These are phyloP conservation scores for Lepisosteus oculatus DNA, from an alignment of 2,113 vertebrate species.

Conservation along the genomic window DNA sequence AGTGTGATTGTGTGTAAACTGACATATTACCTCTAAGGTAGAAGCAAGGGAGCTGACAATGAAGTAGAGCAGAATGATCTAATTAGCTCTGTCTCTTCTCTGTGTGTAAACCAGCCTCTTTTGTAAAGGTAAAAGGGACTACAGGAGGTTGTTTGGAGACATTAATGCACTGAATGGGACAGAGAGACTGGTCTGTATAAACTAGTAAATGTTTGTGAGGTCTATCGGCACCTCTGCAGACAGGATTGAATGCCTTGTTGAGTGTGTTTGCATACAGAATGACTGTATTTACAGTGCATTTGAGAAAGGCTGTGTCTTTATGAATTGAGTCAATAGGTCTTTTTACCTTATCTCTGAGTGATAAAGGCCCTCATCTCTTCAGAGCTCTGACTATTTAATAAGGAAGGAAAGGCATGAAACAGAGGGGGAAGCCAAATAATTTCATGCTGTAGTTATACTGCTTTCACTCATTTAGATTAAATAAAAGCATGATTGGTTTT, in stretches of 20 bases:
- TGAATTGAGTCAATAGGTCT: conserved; percentile 68
- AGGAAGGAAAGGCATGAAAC: conserved; percentile 37
- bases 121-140: too few relatives aligned
- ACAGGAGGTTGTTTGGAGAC: too few relatives aligned
- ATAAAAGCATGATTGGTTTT: conserved; percentile 24
- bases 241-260: conserved; percentile 23
- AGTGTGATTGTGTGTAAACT: too few relatives aligned
- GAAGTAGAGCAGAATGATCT: too few relatives aligned
- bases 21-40: too few relatives aligned
- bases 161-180: too few relatives aligned
- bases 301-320: conserved; percentile 47
- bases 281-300: conserved; percentile 64
- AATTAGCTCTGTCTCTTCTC: too few relatives aligned
- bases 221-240: too few relatives aligned
- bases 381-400: conserved; percentile 56
- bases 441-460: conserved; percentile 56
- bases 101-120: too few relatives aligned
- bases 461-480: conserved; percentile 51
- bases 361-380: conserved; percentile 61
- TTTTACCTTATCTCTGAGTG: conserved; percentile 59
- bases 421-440: conserved; percentile 49
- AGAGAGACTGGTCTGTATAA: too few relatives aligned
- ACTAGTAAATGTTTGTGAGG: too few relatives aligned
- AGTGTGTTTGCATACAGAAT: conserved; percentile 64
- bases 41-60: too few relatives aligned